A percentile compares a stretch with the other conserved stretches of the same genome.
phyloP scores from a whole-genome alignment of 2,113 vertebrate genomes.

The Hemichromis elongatus region DNA sequence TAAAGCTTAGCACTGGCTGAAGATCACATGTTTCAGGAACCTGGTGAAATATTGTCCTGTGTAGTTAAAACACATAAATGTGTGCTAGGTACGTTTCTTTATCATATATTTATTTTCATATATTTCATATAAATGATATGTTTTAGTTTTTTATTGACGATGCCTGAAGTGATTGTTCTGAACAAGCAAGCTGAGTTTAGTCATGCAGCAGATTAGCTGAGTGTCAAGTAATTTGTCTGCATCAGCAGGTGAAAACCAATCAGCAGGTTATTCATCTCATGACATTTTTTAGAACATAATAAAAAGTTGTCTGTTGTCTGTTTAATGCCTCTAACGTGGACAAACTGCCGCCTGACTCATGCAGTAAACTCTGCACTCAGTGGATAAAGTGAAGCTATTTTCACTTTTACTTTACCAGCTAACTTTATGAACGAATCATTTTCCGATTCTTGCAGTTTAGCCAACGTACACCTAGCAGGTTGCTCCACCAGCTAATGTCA shows the following conservation, averaged over 20 bases:
- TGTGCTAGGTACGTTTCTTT: not conserved
- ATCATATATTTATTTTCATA: too few relatives aligned
- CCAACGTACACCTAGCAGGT: rapidly evolving
- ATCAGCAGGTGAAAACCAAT: not conserved
- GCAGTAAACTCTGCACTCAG: rapidly evolving
- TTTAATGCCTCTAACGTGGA: not conserved
- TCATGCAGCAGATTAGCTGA: not conserved
- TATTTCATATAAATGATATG: too few relatives aligned
- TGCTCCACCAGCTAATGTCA: rapidly evolving
- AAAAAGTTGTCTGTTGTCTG: not conserved
- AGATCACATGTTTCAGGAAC: not conserved
- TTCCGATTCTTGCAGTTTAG: not conserved
- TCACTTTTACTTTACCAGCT: not conserved
- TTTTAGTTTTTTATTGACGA: not conserved
- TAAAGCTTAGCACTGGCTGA: not conserved
- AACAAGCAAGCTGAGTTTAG: not conserved
- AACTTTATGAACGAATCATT: not conserved
- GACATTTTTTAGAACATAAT: not conserved
- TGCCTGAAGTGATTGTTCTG: rapidly evolving
- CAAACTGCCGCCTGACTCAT: not conserved
- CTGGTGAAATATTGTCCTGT: too few relatives aligned
- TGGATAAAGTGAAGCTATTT: not conserved
- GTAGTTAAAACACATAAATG: not conserved
- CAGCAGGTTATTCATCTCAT: rapidly evolving
- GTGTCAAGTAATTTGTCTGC: not conserved